Conservation (phyloP, 92 coral and sea anemone species). For the Epizoanthus illoricatus region DNA sequence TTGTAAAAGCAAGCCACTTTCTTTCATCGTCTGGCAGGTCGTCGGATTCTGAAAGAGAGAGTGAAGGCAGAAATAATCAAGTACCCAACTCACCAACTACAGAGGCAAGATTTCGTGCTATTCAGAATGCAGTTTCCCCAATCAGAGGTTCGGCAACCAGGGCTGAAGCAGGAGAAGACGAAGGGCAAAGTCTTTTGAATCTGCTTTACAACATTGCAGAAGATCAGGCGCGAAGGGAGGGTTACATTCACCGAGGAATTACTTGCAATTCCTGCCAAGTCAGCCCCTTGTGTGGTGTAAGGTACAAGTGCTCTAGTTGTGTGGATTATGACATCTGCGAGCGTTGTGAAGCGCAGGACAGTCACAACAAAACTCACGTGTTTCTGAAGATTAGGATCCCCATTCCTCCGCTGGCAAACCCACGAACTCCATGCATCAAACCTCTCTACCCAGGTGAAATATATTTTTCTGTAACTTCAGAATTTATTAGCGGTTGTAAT, state of each 20-base stretch:
- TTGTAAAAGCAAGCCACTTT: slow-evolving; percentile 56
- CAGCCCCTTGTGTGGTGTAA: slow-evolving; percentile 92
- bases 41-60: slow-evolving; percentile 14
- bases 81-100: slow-evolving; percentile 5
- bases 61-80: not conserved
- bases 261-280: slow-evolving; percentile 93
- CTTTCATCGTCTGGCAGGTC: slow-evolving; percentile 21
- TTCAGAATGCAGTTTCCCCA: slow-evolving; percentile 82
- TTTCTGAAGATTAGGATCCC: slow-evolving; percentile 88
- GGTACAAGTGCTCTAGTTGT: slow-evolving; percentile 92
- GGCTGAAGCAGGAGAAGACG: slow-evolving; percentile 46
- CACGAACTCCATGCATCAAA: slow-evolving; percentile 83
- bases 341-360: slow-evolving; percentile 89
- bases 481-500: not conserved
- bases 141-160: slow-evolving; percentile 44
- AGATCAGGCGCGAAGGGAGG: slow-evolving; percentile 91
- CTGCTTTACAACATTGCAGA: slow-evolving; percentile 86
- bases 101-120: slow-evolving; percentile 63
- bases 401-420: slow-evolving; percentile 94
- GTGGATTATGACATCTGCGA: slow-evolving; percentile 96
- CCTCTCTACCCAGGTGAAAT: slow-evolving; percentile 88
- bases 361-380: slow-evolving; percentile 88
- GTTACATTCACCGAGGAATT: slow-evolving; percentile 94
- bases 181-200: slow-evolving; percentile 74
- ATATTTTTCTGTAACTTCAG: not conserved